These are phyloP conservation scores for Mechanitis mazaeus DNA, from an alignment of 2,888 invertebrate species.

Conservation along the genomic window DNA sequence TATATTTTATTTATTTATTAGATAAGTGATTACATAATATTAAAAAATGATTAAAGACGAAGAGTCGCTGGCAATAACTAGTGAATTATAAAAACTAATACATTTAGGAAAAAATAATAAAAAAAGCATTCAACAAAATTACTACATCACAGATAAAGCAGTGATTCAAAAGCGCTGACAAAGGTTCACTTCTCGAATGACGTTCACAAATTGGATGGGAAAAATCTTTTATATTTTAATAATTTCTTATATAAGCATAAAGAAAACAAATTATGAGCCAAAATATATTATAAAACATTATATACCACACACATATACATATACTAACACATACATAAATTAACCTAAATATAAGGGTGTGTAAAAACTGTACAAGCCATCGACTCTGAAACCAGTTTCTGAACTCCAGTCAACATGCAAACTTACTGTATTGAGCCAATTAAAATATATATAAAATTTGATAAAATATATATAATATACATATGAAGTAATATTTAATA, in stretches of 20 bases:
- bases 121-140: neutral
- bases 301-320: no score
- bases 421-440: conserved; percentile 8
- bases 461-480: no score
- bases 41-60: no score
- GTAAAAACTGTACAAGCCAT: conserved; percentile 9
- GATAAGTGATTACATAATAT: no score
- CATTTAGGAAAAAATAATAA: neutral
- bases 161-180: conserved; percentile 1
- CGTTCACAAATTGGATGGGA: conserved; percentile 1
- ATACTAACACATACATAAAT: no score
- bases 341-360: conserved; percentile 7
- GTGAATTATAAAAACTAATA: no score
- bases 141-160: neutral
- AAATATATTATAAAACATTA: no score
- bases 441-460: neutral
- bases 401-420: conserved; percentile 7
- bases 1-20: no score
- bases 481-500: no score
- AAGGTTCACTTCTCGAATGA: neutral
- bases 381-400: conserved; percentile 16
- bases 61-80: no score
- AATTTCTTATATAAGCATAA: no score
- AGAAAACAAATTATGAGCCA: no score
- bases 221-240: neutral